Percentiles rank a stretch among this genome's conserved stretches.
Evolutionary conservation across 2,797 vertebrate genomes (phyloP).

Genomic region (Ibycter americanus): DNA sequence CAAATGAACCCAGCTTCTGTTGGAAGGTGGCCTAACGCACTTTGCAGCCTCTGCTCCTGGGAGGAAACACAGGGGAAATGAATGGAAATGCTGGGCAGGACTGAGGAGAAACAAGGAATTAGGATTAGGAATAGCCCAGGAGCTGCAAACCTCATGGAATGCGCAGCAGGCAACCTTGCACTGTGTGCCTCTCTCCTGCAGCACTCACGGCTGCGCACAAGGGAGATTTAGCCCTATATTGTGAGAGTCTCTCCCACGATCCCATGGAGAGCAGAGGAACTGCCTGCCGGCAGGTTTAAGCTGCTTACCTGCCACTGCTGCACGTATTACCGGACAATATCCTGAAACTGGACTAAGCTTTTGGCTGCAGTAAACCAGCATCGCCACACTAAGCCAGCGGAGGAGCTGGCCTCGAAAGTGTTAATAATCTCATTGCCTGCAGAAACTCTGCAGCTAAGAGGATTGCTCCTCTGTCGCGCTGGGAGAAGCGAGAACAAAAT

Average conservation of each 20-base stretch:
- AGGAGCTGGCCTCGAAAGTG: background rate
- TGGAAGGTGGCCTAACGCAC: background rate
- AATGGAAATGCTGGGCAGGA: background rate
- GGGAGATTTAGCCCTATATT: background rate
- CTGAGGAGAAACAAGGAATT: background rate
- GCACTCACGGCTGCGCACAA: background rate
- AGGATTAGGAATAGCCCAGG: background rate
- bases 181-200: background rate
- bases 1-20: background rate
- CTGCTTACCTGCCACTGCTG: background rate
- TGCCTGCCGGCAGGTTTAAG: background rate
- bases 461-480: background rate
- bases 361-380: background rate
- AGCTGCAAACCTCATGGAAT: background rate
- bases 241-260: background rate
- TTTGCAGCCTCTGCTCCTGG: constrained; percentile 25
- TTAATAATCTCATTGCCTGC: constrained; percentile 17
- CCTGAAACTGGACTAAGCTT: background rate
- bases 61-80: constrained; percentile 6
- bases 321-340: background rate
- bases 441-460: constrained; percentile 9
- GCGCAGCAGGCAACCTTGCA: background rate
- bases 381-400: rapidly evolving
- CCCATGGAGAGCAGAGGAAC: background rate
- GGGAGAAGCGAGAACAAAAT: background rate